Percentiles rank a stretch among this genome's conserved stretches.
Evolutionary conservation across 1,140 invertebrate species (phyloP).

Genomic region (Brachionus paranguensis): DNA sequence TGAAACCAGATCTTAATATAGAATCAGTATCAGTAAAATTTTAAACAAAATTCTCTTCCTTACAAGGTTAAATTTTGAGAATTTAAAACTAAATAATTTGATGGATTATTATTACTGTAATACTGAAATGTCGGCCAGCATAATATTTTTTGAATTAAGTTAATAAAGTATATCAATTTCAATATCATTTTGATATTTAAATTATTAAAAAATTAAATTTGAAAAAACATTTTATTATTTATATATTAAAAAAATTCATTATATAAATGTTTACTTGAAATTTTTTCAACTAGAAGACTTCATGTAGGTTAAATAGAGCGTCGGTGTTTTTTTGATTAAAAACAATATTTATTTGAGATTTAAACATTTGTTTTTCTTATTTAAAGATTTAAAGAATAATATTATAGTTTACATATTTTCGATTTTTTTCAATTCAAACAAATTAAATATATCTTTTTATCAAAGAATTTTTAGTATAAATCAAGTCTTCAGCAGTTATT

Average conservation of each 20-base stretch:
- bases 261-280: background rate
- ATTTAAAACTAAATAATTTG: background rate
- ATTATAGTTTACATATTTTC: too few relatives aligned
- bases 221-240: background rate
- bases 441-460: too few relatives aligned
- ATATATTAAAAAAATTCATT: background rate
- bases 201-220: background rate
- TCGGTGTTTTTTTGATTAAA: background rate
- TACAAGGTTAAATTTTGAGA: conserved; percentile 9
- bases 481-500: too few relatives aligned
- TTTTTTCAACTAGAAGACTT: background rate
- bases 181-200: background rate
- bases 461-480: too few relatives aligned
- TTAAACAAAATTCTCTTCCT: background rate
- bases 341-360: background rate
- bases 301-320: background rate
- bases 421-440: too few relatives aligned
- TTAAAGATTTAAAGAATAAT: background rate
- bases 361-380: background rate
- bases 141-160: background rate
- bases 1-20: background rate
- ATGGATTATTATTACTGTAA: conserved; percentile 8
- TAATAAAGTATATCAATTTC: background rate
- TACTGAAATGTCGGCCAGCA: conserved; percentile 30
- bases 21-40: background rate